Conservation (phyloP, 1,140 invertebrate species). For the Drosophila suzukii region DNA sequence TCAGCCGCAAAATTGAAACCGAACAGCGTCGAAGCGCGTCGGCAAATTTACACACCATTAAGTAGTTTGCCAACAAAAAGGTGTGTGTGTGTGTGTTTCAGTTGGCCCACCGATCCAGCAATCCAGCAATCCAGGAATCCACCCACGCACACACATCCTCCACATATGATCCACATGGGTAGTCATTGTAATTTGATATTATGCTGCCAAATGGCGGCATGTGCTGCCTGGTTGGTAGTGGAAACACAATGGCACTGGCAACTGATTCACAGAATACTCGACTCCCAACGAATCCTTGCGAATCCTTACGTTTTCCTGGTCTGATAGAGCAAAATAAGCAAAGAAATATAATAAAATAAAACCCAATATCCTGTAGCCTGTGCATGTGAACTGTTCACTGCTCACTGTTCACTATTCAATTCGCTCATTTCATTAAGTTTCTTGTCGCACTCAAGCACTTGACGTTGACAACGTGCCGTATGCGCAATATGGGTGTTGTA, state of each 20-base stretch:
- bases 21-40: conserved; percentile 66
- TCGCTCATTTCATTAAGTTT: conserved; percentile 82
- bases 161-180: conserved; percentile 41
- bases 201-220: conserved; percentile 70
- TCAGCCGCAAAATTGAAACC: conserved; percentile 80
- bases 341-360: conserved; percentile 76
- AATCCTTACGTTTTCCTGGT: not conserved
- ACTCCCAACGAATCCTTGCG: not conserved
- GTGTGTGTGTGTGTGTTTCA: conserved; percentile 8
- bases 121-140: no score
- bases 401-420: conserved; percentile 58
- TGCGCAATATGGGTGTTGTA: conserved; percentile 60
- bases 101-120: conserved; percentile 3
- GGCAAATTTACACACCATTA: conserved; percentile 84
- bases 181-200: conserved; percentile 79
- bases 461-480: conserved; percentile 66
- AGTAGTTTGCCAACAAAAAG: conserved; percentile 69
- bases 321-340: conserved; percentile 29
- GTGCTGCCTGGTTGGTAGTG: conserved; percentile 60
- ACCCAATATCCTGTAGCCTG: conserved; percentile 54
- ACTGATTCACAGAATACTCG: conserved; percentile 16
- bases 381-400: conserved; percentile 35
- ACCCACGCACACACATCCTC: conserved; percentile 3
- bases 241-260: conserved; percentile 45
- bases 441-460: conserved; percentile 62